Base-by-base conservation (phyloP, 2,113 vertebrate genomes). In the Phainopepla nitens region DNA sequence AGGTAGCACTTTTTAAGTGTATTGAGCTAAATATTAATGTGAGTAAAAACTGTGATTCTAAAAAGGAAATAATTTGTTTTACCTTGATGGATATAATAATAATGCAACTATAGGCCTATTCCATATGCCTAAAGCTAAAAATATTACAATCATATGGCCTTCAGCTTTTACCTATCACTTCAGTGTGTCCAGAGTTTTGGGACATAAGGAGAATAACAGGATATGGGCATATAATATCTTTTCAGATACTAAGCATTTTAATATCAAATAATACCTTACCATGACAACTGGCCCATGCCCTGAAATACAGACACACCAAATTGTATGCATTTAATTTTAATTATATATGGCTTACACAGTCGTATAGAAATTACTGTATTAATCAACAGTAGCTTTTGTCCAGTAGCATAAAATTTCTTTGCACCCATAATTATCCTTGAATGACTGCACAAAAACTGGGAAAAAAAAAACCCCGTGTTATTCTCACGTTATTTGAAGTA, bases 1-100 rank as follows among this genome's bases (percentile, higher is more conserved):
- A 88, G 22, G 22, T 54, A 60, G 22, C 16, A n/a, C 9, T 54
- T 27, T 57, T 81, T 33, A 78, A 89, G n/a, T 45, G 5, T 69
- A 71, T 75, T 21, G 13, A 60, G 15, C 28, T 97, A 82, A 94
- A 77, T 93, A 94, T 79, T 97, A 51, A 54, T 83, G 35, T 78
- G 94, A 92, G 36, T 51, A 90, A 79, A 94, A 81, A 61, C 53
- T 71, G 4, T 17, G 27, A 77, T 78, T 57, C 49, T 66, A 69
- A 66, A 96, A 95, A 82, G 25, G 13, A 89, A 89, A 89, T 80
- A 45, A 33, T 78, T 86, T 78, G 49, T 87, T 96, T 82, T 81
- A 64, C 78, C 45, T 82, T 76, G 51, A 68, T 2, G n/a, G n/a
- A n/a, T n/a, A n/a, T n/a, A n/a, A n/a, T 50, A 25, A 27, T 82